Evolutionary conservation across 30 jellyfish, hydroid and myxozoan species (phyloP).

Genomic region (Nemopilema nomurai): DNA sequence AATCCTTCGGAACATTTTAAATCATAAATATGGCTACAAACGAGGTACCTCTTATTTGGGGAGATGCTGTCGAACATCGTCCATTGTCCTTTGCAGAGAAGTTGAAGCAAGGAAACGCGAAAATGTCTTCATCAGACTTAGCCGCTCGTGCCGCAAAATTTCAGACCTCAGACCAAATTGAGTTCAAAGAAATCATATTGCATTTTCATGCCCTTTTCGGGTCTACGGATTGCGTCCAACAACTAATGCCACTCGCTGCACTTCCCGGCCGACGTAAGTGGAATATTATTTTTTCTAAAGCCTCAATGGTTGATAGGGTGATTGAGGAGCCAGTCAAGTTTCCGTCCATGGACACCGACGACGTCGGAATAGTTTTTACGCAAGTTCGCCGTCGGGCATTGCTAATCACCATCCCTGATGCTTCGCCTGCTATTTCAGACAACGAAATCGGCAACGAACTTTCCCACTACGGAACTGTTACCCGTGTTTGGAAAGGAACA

Average conservation of each 20-base stretch:
- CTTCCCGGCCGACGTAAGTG: neutral
- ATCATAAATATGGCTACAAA: neutral
- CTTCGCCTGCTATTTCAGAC: neutral
- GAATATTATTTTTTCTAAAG: neutral
- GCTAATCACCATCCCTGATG: neutral
- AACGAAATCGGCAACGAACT: neutral
- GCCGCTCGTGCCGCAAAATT: neutral
- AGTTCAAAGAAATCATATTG: neutral
- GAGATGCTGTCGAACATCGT: neutral
- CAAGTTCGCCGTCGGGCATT: neutral
- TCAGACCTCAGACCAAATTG: neutral
- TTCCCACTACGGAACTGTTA: neutral
- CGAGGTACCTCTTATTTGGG: neutral
- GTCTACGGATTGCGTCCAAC: neutral
- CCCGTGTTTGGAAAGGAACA: neutral
- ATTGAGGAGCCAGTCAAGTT: neutral
- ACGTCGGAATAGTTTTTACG: neutral
- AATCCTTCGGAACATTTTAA: neutral
- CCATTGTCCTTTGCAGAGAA: neutral
- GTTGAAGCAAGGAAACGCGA: neutral
- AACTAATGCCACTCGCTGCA: neutral
- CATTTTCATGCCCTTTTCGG: neutral
- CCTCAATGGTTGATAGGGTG: neutral
- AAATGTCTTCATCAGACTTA: neutral
- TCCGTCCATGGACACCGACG: neutral